A percentile compares a stretch with the other conserved stretches of the same genome.
phyloP scores from a whole-genome alignment of 2,797 vertebrate species.

The Rhadinocentrus ornatus region DNA sequence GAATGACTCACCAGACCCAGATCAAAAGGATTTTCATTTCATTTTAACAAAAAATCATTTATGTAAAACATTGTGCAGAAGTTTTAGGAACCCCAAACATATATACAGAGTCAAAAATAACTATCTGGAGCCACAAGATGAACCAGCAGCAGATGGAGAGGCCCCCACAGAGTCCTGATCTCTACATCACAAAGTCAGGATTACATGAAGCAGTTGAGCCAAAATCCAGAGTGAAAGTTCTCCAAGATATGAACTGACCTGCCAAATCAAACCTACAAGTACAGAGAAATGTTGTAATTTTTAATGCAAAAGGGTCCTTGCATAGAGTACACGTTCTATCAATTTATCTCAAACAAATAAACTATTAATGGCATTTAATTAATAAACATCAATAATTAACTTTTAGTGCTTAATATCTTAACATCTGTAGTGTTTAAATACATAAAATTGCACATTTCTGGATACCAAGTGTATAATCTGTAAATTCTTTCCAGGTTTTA shows the following conservation, averaged over 20 bases:
- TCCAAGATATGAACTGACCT: background rate
- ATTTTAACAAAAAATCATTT: constrained; percentile 37
- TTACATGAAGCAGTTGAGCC: background rate
- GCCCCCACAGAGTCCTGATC: background rate
- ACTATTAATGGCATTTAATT: background rate
- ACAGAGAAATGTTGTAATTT: background rate
- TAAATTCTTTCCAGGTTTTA: too few species aligned
- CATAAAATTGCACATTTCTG: too few species aligned
- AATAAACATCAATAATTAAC: background rate
- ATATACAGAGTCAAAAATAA: background rate
- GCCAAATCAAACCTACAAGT: background rate
- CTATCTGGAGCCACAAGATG: background rate
- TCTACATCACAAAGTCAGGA: background rate
- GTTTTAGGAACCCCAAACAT: background rate
- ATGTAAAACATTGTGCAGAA: background rate
- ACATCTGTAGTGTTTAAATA: background rate
- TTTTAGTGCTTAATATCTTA: background rate
- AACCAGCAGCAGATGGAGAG: background rate
- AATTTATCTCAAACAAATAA: background rate
- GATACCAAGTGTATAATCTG: too few species aligned
- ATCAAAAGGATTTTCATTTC: constrained; percentile 22
- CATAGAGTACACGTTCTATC: background rate
- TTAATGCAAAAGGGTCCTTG: background rate
- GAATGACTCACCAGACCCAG: constrained; percentile 27
- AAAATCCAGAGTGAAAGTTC: background rate